Conservation (phyloP, 2,797 vertebrate species). For the Eulemur coronatus region DNA sequence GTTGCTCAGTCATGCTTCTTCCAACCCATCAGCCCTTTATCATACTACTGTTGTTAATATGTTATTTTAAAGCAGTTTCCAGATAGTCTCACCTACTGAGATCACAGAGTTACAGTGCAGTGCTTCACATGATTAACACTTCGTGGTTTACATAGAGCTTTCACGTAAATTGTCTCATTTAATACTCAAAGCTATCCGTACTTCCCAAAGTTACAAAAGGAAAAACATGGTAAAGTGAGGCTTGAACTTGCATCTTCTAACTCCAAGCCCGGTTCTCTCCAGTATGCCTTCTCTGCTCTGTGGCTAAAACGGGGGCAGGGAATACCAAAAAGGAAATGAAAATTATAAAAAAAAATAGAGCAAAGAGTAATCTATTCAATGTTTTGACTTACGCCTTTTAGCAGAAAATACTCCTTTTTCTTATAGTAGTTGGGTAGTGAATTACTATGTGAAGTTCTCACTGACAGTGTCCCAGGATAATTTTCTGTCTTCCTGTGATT, state of each 20-base stretch:
- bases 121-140: neutral
- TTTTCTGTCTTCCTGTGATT: neutral
- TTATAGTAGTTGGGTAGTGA: neutral
- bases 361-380: neutral
- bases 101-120: neutral
- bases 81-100: neutral
- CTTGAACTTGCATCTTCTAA: neutral
- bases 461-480: neutral
- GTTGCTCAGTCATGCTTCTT: neutral
- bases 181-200: neutral
- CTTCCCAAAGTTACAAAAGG: neutral
- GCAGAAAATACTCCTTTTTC: neutral
- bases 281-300: neutral
- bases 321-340: neutral
- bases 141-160: neutral
- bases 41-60: neutral
- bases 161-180: neutral
- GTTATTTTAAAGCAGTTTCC: neutral
- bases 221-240: neutral
- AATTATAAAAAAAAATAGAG: neutral
- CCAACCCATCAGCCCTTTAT: neutral
- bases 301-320: neutral
- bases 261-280: neutral
- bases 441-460: neutral
- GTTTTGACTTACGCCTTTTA: neutral